These are phyloP conservation scores for Dendroctonus valens DNA, from an alignment of 1,140 invertebrate species.

Conservation along the genomic window DNA sequence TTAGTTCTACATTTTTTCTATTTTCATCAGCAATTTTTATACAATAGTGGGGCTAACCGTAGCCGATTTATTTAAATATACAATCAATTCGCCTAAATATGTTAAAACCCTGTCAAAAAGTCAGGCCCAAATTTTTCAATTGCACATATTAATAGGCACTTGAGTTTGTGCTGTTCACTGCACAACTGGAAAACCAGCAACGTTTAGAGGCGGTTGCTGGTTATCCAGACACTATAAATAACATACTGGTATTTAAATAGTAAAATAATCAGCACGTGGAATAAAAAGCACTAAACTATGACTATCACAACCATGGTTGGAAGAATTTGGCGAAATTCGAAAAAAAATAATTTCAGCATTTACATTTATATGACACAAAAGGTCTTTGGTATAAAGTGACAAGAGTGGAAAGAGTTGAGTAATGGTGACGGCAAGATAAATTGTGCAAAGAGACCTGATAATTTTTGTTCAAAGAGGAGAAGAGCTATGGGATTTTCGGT, in stretches of 20 bases:
- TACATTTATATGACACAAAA: slow-evolving; percentile 47
- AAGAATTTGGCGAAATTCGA: slow-evolving; percentile 49
- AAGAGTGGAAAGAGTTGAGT: slow-evolving; percentile 36
- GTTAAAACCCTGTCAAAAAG: slow-evolving; percentile 47
- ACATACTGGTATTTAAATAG: slow-evolving; percentile 18
- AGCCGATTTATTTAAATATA: slow-evolving; percentile 39
- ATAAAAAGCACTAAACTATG: slow-evolving; percentile 38
- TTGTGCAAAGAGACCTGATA: slow-evolving; percentile 26
- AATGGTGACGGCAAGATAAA: slow-evolving; percentile 38
- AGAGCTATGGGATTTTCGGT: neutral
- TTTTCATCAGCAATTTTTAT: slow-evolving; percentile 32
- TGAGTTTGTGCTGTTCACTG: slow-evolving; percentile 38
- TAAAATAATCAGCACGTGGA: slow-evolving; percentile 34
- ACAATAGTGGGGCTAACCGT: slow-evolving; percentile 34
- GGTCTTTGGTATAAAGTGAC: slow-evolving; percentile 48
- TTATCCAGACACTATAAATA: slow-evolving; percentile 16
- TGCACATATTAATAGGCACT: slow-evolving; percentile 49
- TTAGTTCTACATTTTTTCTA: slow-evolving; percentile 28
- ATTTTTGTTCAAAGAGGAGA: neutral
- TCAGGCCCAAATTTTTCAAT: slow-evolving; percentile 48
- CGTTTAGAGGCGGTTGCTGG: neutral
- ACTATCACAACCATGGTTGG: slow-evolving; percentile 50
- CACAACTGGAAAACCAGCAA: slow-evolving; percentile 13
- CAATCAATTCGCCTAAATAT: slow-evolving; percentile 41
- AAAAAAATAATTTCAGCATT: slow-evolving; percentile 33